A percentile compares a stretch with the other conserved stretches of the same genome.
Conservation (phyloP, 2,113 vertebrate species). For the Herpailurus yagouaroundi region DNA sequence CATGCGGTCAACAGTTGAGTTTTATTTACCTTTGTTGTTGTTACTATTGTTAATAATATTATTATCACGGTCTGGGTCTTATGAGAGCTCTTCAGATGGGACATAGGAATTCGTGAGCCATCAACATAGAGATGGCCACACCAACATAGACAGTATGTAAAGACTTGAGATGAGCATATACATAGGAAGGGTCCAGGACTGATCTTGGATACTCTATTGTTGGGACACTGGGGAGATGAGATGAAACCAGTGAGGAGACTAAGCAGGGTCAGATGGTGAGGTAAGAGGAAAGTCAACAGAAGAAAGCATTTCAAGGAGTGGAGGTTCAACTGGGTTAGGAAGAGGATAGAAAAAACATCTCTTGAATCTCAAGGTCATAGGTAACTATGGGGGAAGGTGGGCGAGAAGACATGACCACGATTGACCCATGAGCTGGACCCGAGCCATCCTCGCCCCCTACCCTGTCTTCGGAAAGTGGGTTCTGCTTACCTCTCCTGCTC, state of each 20-base stretch:
- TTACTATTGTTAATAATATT: not conserved
- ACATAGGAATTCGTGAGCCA: not conserved
- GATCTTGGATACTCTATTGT: not conserved
- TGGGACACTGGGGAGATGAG: not conserved
- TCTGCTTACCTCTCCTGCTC: not conserved
- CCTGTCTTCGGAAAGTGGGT: not conserved
- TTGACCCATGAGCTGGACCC: not conserved
- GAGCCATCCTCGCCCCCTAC: not conserved
- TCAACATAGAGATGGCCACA: not conserved
- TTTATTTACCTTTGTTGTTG: not conserved
- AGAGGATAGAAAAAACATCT: not conserved
- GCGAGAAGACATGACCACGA: not conserved
- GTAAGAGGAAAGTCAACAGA: not conserved
- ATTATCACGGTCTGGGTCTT: not conserved
- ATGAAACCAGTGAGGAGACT: not conserved
- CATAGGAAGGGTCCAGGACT: not conserved
- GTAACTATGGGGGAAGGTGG: not conserved
- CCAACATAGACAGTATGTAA: not conserved
- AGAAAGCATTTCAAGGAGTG: not conserved
- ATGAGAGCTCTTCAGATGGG: not conserved
- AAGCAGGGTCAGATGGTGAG: not conserved
- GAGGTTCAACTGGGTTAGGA: not conserved
- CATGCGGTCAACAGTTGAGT: not conserved
- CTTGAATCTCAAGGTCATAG: not conserved
- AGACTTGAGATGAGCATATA: not conserved